Percentiles rank a stretch among this genome's conserved stretches.
phyloP scores from a whole-genome alignment of 1,140 invertebrate species.

The Bactericera cockerelli region DNA sequence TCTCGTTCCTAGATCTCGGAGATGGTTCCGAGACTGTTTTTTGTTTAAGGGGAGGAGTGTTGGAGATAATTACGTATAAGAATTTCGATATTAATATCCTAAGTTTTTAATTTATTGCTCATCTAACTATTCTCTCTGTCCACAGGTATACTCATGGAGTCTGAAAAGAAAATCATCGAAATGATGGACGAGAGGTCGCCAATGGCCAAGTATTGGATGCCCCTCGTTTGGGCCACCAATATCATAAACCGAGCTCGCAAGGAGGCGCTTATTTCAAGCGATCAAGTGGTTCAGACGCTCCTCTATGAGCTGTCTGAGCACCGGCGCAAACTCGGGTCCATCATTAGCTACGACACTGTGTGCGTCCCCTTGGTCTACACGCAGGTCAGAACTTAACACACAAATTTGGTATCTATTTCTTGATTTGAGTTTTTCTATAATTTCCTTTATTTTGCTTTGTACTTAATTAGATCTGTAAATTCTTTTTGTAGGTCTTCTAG shows the following conservation, averaged over 20 bases:
- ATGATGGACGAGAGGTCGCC: constrained; percentile 67
- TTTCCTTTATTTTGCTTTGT: constrained; percentile 10
- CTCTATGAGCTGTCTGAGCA: constrained; percentile 72
- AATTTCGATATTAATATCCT: too few relatives aligned
- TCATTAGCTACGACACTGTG: constrained; percentile 90
- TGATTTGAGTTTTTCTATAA: neutral
- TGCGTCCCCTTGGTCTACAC: constrained; percentile 95
- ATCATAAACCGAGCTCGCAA: constrained; percentile 72
- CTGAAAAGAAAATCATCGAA: constrained; percentile 76
- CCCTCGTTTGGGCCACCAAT: constrained; percentile 77
- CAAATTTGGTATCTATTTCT: constrained; percentile 11
- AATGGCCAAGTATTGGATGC: constrained; percentile 90
- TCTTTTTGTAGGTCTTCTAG: too few relatives aligned
- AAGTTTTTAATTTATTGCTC: too few relatives aligned
- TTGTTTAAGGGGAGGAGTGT: too few relatives aligned
- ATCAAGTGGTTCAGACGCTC: constrained; percentile 74
- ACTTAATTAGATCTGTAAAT: neutral
- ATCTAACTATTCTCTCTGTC: neutral
- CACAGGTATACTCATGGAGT: constrained; percentile 74
- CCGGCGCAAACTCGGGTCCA: constrained; percentile 53
- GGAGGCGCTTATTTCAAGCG: constrained; percentile 61
- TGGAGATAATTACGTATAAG: too few relatives aligned
- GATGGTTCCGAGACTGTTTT: too few relatives aligned
- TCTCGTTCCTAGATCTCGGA: too few relatives aligned
- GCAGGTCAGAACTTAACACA: constrained; percentile 46